Percentiles rank a stretch among this genome's conserved stretches.
These are phyloP conservation scores for Acanthis flammea DNA, from an alignment of 2,797 vertebrate species.

Conservation along the genomic window DNA sequence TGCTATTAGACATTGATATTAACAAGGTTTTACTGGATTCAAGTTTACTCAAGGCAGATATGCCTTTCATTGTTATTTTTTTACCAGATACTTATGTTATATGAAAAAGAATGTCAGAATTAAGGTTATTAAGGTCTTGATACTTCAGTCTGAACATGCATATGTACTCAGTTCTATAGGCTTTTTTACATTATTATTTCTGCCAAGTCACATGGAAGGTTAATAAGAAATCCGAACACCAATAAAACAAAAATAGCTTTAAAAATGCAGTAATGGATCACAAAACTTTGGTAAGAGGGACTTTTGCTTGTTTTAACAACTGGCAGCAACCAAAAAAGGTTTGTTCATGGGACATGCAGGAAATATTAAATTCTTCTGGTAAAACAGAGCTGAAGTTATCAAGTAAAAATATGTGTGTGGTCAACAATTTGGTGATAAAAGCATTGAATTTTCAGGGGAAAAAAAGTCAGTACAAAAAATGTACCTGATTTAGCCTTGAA, in stretches of 20 bases:
- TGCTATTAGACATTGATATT: background rate
- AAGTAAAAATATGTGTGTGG: background rate
- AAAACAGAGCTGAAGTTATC: background rate
- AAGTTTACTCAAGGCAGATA: background rate
- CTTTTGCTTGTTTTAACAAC: background rate
- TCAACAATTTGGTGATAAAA: background rate
- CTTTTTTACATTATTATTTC: background rate
- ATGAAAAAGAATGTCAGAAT: background rate
- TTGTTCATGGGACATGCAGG: background rate
- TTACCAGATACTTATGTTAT: background rate
- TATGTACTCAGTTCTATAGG: background rate
- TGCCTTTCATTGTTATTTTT: background rate
- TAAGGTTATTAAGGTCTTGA: background rate
- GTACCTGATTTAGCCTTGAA: background rate
- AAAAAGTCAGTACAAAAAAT: background rate
- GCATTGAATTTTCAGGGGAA: background rate
- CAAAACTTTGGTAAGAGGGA: background rate
- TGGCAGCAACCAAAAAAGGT: background rate
- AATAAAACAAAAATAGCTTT: background rate
- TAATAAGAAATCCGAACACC: slow-evolving; percentile 1
- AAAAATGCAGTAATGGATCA: background rate
- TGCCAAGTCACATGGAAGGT: background rate
- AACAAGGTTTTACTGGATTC: background rate
- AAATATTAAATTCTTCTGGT: background rate
- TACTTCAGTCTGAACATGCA: background rate